phyloP scores from a whole-genome alignment of 2,888 invertebrate genomes.

The Ectobius pallidus region DNA sequence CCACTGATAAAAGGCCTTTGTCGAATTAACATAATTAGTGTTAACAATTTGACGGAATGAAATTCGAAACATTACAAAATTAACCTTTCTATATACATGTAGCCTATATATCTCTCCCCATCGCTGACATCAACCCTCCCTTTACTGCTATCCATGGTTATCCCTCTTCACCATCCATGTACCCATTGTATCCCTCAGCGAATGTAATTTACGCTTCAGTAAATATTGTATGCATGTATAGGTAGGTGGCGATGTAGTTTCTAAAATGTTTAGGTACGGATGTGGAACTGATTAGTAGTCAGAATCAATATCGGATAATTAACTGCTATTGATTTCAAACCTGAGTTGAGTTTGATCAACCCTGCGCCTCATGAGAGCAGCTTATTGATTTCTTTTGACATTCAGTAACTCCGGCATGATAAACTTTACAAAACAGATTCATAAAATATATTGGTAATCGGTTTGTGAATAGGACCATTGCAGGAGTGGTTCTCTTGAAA shows the following conservation, averaged over 20 bases:
- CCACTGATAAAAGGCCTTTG: conserved; percentile 17
- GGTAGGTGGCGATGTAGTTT: neutral
- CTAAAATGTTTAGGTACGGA: neutral
- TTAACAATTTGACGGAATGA: conserved; percentile 28
- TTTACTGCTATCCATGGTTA: no score
- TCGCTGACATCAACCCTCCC: no score
- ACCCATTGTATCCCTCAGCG: no score
- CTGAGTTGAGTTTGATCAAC: neutral
- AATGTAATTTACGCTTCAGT: conserved; percentile 5
- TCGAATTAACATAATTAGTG: conserved; percentile 23
- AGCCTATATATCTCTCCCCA: neutral
- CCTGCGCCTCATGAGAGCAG: neutral
- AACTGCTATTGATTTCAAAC: conserved; percentile 1
- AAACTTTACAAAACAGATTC: no score
- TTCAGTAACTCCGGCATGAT: no score
- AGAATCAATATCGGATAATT: conserved; percentile 17
- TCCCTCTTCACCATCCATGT: neutral
- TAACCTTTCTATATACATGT: conserved; percentile 2
- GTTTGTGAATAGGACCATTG: no score
- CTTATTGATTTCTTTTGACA: neutral
- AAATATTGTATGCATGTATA: neutral
- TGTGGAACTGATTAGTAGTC: neutral
- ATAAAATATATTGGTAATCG: no score
- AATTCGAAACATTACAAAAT: conserved; percentile 26
- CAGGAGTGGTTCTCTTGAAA: no score